Conservation (phyloP, 2,888 invertebrate species). For the Neoitamus cyanurus region DNA sequence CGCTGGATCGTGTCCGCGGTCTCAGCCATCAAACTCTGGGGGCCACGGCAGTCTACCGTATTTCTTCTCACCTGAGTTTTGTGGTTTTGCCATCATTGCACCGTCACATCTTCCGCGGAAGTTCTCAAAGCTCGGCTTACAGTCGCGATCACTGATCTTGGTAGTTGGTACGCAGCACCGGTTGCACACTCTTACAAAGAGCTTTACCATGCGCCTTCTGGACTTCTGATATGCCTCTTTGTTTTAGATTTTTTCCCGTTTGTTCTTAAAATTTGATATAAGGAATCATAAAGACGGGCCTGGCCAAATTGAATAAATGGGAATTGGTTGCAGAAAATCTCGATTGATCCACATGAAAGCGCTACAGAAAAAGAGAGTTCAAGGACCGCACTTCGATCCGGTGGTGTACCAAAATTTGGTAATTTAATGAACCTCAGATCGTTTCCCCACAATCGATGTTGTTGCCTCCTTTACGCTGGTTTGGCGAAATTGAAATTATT, state of each 20-base stretch:
- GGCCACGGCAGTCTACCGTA: neutral
- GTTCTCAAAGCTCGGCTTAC: constrained; percentile 17
- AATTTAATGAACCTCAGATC: neutral
- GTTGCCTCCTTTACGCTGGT: neutral
- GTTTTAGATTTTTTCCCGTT: neutral
- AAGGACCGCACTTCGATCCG: neutral
- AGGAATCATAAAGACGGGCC: neutral
- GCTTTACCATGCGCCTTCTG: neutral
- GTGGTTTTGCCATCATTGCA: neutral
- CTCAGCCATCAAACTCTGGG: constrained; percentile 16
- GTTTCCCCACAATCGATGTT: neutral
- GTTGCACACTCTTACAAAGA: neutral
- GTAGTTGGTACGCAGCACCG: neutral
- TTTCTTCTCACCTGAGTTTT: constrained; percentile 13
- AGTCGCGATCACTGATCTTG: neutral
- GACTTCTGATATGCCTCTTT: neutral
- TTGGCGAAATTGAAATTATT: neutral
- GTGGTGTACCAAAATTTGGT: neutral
- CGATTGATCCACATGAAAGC: constrained; percentile 1
- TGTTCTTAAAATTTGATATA: neutral
- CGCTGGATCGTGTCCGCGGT: neutral
- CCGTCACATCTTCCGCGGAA: neutral
- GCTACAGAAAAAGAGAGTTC: neutral
- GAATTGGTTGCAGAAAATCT: neutral
- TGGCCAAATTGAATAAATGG: neutral